Percentiles rank a stretch among this genome's conserved stretches.
Evolutionary conservation across 2,113 vertebrate species (phyloP).

Genomic region (Sylvilagus bachmani): DNA sequence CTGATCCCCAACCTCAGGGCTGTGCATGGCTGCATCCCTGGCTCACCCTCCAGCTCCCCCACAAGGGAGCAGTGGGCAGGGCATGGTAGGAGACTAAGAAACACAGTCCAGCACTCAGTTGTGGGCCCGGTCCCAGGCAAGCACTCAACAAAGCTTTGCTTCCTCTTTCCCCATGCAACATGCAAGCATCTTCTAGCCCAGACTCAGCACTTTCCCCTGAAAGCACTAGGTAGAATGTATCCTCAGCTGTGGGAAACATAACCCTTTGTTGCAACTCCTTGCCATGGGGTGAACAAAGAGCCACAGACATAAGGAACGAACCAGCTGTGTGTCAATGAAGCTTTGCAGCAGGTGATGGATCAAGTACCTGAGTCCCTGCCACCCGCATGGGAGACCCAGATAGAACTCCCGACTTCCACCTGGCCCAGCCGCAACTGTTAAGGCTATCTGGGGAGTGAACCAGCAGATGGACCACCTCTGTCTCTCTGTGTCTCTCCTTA

Average conservation of each 20-base stretch:
- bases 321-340: neutral
- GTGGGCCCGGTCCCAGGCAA: too few species aligned
- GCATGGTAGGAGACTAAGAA: neutral
- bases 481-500: too few species aligned
- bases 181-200: neutral
- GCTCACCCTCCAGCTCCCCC: neutral
- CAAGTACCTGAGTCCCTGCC: too few species aligned
- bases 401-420: too few species aligned
- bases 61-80: neutral
- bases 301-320: neutral
- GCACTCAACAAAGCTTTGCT: neutral
- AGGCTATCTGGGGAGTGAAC: too few species aligned
- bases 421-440: too few species aligned
- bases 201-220: neutral
- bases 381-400: too few species aligned
- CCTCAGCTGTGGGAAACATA: neutral
- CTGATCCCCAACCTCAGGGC: neutral
- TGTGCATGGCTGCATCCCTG: neutral
- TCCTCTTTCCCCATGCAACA: neutral
- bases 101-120: rapidly evolving
- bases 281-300: neutral
- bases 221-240: neutral
- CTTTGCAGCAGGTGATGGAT: neutral
- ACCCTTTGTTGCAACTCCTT: neutral
- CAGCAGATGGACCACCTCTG: too few species aligned